phyloP scores from a whole-genome alignment of 2,797 vertebrate genomes.

The Benthosema pterotum region DNA sequence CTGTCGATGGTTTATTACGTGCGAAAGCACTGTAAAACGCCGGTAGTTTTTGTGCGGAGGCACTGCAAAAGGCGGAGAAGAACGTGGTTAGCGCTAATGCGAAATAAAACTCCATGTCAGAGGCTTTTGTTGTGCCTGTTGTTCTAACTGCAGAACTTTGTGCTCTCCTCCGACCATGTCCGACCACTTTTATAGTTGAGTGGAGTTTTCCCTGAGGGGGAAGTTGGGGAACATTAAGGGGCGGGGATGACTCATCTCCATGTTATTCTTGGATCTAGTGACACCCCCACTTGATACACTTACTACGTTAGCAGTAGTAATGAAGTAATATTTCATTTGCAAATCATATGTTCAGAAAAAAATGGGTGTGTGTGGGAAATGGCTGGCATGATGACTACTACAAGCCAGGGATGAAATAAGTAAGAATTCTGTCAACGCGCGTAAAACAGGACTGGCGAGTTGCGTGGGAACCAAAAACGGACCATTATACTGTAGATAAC shows the following conservation, averaged over 20 bases:
- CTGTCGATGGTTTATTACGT: slow-evolving; percentile 38
- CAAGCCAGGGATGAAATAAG: too few relatives aligned
- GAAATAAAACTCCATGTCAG: slow-evolving; percentile 70
- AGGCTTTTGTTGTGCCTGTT: neutral
- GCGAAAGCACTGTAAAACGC: slow-evolving; percentile 47
- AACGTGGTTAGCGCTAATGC: slow-evolving; percentile 47
- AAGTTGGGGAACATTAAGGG: slow-evolving; percentile 47
- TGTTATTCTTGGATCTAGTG: neutral
- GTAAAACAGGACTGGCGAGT: too few relatives aligned
- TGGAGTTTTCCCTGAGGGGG: slow-evolving; percentile 32
- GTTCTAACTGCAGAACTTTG: slow-evolving; percentile 7
- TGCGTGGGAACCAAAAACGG: too few relatives aligned
- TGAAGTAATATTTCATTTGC: too few relatives aligned
- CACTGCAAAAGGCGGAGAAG: slow-evolving; percentile 43
- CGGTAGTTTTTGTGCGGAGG: slow-evolving; percentile 24
- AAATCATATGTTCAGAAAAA: too few relatives aligned
- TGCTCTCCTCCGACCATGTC: slow-evolving; percentile 24
- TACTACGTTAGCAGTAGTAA: too few relatives aligned
- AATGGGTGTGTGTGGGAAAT: too few relatives aligned
- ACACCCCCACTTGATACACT: slow-evolving; percentile 10
- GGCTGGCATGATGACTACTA: too few relatives aligned
- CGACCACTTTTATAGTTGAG: slow-evolving; percentile 48
- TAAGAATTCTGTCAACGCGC: too few relatives aligned
- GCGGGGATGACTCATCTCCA: slow-evolving; percentile 70
- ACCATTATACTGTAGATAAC: too few relatives aligned